Evolutionary conservation across 2,797 vertebrate species (phyloP), one percentile per base, ranked within the genome.

Genomic region (Poeciliopsis presidionis): DNA sequence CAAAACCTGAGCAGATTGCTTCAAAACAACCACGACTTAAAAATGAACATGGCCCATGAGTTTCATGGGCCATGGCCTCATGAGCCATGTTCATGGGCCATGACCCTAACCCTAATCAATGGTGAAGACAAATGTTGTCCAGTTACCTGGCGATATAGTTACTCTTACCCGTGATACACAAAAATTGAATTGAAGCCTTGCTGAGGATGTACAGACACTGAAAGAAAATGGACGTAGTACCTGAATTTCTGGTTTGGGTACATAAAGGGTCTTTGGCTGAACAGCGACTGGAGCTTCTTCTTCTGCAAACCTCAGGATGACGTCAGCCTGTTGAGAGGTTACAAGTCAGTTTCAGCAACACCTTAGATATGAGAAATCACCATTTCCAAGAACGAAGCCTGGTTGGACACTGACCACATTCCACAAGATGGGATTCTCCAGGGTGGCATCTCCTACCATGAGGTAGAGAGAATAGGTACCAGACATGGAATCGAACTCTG

Each of bases 381-480:
- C 18, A 16, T n/a, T 13, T 12, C 18, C 2, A 11, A 41, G 1
- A n/a, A 33, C 7, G 0, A 25, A 22, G 2, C 16, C 53, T 43
- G 14, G 69, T 13, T 25, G 0, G 77, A 83, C 51, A 95, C 98
- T 75, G 94, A 99, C 98, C 97, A 99, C 95, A 5, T 98, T 97
- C 98, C 98, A 99, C 81, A 99, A 90, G 81, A 99, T 97, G 49
- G 98, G 98, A 85, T 99, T 99, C 91, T 99, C 97, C 94, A 99
- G 89, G 18, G 98, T 99, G 8, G 98, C 98, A 33, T 99, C 98
- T 69, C 98, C 98, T 20, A 99, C 96, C 63, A 99, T 99, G 81
- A 99, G 94, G 89, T 97, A 96, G 49, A 99, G 97, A 13, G 97
- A 96, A n/a, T 99, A 99, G 72, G 95, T 98, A 3, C 98, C 98